phyloP scores from a whole-genome alignment of 1,140 invertebrate species.

The Metopolophium dirhodum region DNA sequence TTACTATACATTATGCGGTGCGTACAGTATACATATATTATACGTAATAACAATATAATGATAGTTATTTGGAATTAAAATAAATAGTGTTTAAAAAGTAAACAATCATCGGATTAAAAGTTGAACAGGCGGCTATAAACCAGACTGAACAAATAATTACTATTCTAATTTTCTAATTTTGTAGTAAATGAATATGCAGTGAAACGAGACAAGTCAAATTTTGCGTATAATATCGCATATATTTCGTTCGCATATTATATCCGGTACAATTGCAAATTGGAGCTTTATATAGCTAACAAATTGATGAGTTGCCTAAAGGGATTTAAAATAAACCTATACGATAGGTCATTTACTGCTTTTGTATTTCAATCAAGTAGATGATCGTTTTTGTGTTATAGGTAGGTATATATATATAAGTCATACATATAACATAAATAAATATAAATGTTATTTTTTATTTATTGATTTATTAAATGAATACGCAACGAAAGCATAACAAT shows the following conservation, averaged over 20 bases:
- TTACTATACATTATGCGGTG: background rate
- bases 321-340: slow-evolving; percentile 14
- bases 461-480: background rate
- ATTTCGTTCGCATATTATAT: background rate
- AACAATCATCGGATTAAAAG: background rate
- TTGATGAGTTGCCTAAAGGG: slow-evolving; percentile 20
- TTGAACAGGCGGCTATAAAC: background rate
- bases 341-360: slow-evolving; percentile 12
- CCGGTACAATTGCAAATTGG: slow-evolving; percentile 13
- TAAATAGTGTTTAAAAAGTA: background rate
- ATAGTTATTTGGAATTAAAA: background rate
- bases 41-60: background rate
- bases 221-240: slow-evolving; percentile 5
- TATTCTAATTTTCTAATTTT: slow-evolving; percentile 1
- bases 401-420: background rate
- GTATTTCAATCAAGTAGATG: background rate
- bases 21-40: background rate
- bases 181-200: background rate
- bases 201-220: slow-evolving; percentile 15
- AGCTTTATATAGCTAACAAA: slow-evolving; percentile 11
- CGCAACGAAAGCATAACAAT: background rate
- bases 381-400: background rate
- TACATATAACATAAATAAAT: background rate
- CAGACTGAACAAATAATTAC: slow-evolving; percentile 12
- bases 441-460: background rate